Evolutionary conservation across 92 coral and sea anemone species (phyloP).

Genomic region (Heteractis magnifica): DNA sequence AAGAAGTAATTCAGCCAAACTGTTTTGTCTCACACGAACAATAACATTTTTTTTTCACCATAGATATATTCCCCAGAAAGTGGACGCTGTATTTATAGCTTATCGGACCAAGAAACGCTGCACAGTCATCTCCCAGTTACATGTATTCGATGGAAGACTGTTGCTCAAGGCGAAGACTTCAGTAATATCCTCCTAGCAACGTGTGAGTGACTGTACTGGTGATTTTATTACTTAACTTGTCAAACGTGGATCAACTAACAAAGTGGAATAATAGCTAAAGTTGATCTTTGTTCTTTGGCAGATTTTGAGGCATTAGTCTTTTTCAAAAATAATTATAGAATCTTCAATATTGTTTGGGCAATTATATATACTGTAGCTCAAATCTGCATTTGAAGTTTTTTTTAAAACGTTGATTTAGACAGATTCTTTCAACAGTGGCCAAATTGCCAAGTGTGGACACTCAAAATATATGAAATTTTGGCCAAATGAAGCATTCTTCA

Average conservation of each 20-base stretch:
- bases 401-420: no score
- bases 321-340: no score
- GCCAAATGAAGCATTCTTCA: no score
- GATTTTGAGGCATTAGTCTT: not conserved
- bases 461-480: no score
- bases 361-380: no score
- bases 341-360: no score
- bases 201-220: constrained; percentile 50
- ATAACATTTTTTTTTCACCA: not conserved
- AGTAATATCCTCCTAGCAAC: constrained; percentile 85
- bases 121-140: constrained; percentile 90
- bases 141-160: constrained; percentile 89
- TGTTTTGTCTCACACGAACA: not conserved
- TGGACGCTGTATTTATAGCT: constrained; percentile 80
- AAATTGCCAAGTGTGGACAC: no score
- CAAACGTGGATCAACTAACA: not conserved
- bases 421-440: no score
- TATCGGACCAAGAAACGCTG: constrained; percentile 87
- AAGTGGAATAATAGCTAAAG: not conserved
- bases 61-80: constrained; percentile 82
- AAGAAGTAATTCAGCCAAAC: not conserved
- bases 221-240: not conserved
- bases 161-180: constrained; percentile 55
- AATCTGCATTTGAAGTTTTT: no score
- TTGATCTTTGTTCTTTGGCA: not conserved